Evolutionary conservation across 2,888 invertebrate genomes (phyloP), one percentile per base, ranked within the genome.

Genomic region (Lapara coniferarum): DNA sequence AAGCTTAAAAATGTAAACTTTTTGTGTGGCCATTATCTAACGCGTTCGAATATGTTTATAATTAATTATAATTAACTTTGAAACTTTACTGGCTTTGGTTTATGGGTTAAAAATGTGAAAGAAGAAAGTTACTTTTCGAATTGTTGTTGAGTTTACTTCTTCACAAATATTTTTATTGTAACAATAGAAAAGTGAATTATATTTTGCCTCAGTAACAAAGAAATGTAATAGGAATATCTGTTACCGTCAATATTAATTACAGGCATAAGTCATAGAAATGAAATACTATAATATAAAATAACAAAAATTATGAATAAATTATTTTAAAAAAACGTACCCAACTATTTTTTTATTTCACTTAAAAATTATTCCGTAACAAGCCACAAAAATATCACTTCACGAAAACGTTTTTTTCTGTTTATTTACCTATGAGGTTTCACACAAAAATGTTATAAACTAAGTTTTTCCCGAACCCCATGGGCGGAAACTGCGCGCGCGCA

Each of bases 401-500:
- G 46, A 58, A 58, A 44, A 44, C n/a, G 16, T 37, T 37, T 37
- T 37, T 37, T 37, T 37, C 37, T 37, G 5, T 37, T 37, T 25
- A 25, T 25, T 25, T 25, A 2, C 25, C 25, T 25, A 2, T 25
- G 25, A 25, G 25, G 0, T 37, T n/a, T 16, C 12, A 16, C 57
- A 58, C 57, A 19, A 46, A 59, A 46, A 46, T 25, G 25, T 56
- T 56, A 56, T 10, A 30, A 56, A 56, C n/a, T 46, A 63, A 46
- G 12, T 49, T 63, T 16, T 59, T 63, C 46, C 56, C 19, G 46
- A 49, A 19, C 19, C 49, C 19, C 63, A 19, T 16, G 63, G 49
- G 63, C 63, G 63, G 63, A 63, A 63, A 63, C 63, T 49, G 63
- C 63, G 63, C 63, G 63, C 63, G 19, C 63, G 49, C 63, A 19